Evolutionary conservation across 1,140 invertebrate genomes (phyloP).

Genomic region (Solenopsis invicta): DNA sequence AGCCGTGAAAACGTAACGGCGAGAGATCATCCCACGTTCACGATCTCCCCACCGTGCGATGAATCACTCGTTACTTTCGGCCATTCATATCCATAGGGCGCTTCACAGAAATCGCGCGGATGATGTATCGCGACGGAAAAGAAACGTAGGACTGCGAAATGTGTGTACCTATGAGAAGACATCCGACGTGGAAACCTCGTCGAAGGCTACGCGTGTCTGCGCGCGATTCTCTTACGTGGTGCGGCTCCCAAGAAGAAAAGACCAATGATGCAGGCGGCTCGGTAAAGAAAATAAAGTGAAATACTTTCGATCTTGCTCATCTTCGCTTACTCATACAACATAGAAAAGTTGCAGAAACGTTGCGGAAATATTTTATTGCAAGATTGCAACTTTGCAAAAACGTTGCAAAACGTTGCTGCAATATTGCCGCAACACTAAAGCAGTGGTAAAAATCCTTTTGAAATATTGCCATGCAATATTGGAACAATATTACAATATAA

Average conservation of each 20-base stretch:
- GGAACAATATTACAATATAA: no score
- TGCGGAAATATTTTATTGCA: no score
- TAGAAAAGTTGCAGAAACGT: no score
- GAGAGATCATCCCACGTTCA: not conserved
- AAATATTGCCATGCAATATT: no score
- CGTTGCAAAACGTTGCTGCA: no score
- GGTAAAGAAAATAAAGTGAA: not conserved
- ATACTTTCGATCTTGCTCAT: not conserved
- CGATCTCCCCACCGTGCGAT: not conserved
- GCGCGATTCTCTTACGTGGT: not conserved
- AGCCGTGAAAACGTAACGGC: not conserved
- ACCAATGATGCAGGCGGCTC: not conserved
- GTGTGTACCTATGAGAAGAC: constrained; percentile 20
- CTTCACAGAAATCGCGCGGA: constrained; percentile 18
- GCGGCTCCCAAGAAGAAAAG: not conserved
- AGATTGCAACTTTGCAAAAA: no score
- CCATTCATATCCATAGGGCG: constrained; percentile 31
- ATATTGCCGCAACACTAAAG: no score
- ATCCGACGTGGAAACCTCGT: not conserved
- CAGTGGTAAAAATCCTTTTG: no score
- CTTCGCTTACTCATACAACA: not conserved
- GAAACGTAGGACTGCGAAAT: not conserved
- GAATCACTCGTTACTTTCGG: constrained; percentile 46
- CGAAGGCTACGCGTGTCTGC: not conserved
- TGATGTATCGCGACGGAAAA: constrained; percentile 4